Conservation (phyloP, 2,113 vertebrate genomes). For the Phaetusa simplex region DNA sequence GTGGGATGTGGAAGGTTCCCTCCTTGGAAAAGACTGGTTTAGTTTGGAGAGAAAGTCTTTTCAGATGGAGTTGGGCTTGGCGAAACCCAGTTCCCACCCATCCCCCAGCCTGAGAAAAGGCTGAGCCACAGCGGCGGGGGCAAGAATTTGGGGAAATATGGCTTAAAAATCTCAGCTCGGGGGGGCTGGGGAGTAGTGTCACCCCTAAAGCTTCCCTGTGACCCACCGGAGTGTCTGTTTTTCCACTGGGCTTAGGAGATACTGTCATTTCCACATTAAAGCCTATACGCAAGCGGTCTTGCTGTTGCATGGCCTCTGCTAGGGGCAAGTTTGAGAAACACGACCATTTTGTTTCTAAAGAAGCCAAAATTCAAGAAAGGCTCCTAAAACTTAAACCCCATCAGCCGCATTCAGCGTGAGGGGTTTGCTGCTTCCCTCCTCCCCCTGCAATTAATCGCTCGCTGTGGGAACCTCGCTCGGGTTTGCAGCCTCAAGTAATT, state of each 20-base stretch:
- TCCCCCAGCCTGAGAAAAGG: constrained; percentile 44
- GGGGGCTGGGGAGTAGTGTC: neutral
- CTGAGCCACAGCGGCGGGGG: neutral
- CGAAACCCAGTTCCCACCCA: constrained; percentile 49
- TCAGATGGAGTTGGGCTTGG: constrained; percentile 30
- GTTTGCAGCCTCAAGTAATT: neutral
- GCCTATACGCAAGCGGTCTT: accelerated
- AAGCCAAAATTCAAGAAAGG: neutral
- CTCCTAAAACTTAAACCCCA: neutral
- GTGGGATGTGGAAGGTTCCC: neutral
- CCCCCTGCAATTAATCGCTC: neutral
- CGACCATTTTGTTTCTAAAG: neutral
- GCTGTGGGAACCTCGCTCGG: neutral
- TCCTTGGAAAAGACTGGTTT: neutral
- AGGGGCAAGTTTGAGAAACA: neutral
- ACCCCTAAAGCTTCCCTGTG: neutral
- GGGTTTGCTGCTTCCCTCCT: neutral
- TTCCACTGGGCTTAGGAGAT: neutral
- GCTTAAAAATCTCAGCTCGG: neutral
- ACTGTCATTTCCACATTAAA: neutral
- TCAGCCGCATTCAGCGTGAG: accelerated
- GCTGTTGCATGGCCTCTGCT: neutral
- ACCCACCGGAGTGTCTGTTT: neutral
- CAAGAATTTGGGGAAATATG: neutral
- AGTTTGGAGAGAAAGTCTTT: neutral